Conservation (phyloP, 1,140 invertebrate genomes). For the Zaprionus nigranus region DNA sequence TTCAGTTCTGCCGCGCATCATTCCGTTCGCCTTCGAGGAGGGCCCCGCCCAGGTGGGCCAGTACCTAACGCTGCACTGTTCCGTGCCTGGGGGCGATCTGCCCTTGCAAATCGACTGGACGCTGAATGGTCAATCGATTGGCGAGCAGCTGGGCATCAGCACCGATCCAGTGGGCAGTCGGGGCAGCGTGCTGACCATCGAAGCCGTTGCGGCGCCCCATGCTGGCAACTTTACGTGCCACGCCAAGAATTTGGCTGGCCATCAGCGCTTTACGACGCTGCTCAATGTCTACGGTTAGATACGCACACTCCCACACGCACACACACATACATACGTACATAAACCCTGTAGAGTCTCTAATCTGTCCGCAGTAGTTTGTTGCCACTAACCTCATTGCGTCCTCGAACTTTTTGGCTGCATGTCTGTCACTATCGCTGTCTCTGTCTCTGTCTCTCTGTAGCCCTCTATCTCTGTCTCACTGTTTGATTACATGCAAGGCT, state of each 20-base stretch:
- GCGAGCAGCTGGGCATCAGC: constrained; percentile 84
- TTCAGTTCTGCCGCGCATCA: constrained; percentile 89
- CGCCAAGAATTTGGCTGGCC: constrained; percentile 88
- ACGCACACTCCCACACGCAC: constrained; percentile 5
- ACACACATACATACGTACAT: constrained; percentile 3
- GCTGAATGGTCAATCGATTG: constrained; percentile 89
- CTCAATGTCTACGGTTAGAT: constrained; percentile 84
- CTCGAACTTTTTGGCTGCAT: constrained; percentile 52
- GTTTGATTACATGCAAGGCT: constrained; percentile 16
- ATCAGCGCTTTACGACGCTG: constrained; percentile 69
- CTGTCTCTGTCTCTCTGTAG: constrained; percentile 32
- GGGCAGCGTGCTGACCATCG: constrained; percentile 88
- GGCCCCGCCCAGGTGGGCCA: constrained; percentile 82
- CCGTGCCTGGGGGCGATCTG: constrained; percentile 90
- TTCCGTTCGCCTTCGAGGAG: constrained; percentile 87
- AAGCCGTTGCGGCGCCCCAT: constrained; percentile 87
- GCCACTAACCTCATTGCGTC: constrained; percentile 52
- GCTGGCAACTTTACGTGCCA: constrained; percentile 89
- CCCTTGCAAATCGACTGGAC: constrained; percentile 90
- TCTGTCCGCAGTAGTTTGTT: constrained; percentile 45
- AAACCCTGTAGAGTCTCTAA: constrained; percentile 3
- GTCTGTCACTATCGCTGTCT: constrained; percentile 34
- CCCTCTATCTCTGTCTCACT: constrained; percentile 28
- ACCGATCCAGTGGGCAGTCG: constrained; percentile 87
- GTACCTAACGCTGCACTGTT: constrained; percentile 86